Evolutionary conservation across 2,888 invertebrate genomes (phyloP).

Genomic region (Pammene aurita): DNA sequence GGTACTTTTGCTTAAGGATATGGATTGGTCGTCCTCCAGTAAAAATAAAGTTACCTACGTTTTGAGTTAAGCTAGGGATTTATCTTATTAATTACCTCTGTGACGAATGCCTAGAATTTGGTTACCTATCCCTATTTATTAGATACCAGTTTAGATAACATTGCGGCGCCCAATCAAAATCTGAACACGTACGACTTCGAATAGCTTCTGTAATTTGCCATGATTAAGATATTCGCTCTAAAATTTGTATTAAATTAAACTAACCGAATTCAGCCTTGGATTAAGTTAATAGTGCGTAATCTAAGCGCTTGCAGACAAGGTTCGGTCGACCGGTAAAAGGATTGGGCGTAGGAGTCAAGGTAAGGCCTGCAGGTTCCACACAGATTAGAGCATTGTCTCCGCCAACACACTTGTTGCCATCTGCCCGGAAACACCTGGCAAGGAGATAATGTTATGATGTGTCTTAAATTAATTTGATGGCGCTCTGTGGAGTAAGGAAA

Average conservation of each 20-base stretch:
- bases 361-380: constrained; percentile 78
- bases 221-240: neutral
- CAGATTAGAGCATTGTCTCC: constrained; percentile 75
- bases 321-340: constrained; percentile 70
- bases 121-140: neutral
- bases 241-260: neutral
- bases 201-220: neutral
- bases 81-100: too few relatives aligned
- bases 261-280: constrained; percentile 24
- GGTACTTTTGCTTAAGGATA: too few relatives aligned
- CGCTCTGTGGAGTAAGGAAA: neutral
- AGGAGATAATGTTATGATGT: neutral
- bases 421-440: constrained; percentile 42
- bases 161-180: neutral
- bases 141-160: neutral
- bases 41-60: too few relatives aligned
- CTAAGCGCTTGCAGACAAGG: constrained; percentile 59
- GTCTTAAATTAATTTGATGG: neutral
- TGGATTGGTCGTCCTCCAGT: too few relatives aligned
- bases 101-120: neutral
- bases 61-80: too few relatives aligned
- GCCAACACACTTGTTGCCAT: constrained; percentile 72
- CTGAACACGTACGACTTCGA: neutral
- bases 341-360: constrained; percentile 80
- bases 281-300: constrained; percentile 34